These are phyloP conservation scores for Tachuris rubrigastra DNA, from an alignment of 2,113 vertebrate genomes.

Conservation along the genomic window DNA sequence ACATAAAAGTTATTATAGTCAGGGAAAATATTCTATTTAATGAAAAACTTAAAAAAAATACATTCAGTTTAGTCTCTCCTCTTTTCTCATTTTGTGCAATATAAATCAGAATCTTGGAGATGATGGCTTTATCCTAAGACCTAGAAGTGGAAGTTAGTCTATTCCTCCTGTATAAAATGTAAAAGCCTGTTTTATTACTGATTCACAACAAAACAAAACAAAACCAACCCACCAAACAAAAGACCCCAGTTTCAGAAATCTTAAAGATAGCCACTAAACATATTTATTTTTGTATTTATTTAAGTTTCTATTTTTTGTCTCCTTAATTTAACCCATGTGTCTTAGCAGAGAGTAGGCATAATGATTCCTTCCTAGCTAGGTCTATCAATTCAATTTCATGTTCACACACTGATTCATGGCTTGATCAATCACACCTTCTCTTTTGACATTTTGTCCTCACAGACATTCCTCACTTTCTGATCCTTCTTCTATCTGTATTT, in stretches of 20 bases:
- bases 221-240: not conserved
- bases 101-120: not conserved
- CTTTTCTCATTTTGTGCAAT: not conserved
- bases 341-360: not conserved
- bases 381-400: not conserved
- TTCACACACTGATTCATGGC: not conserved
- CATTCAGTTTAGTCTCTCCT: not conserved
- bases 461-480: not conserved
- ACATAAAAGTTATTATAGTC: not conserved
- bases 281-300: not conserved
- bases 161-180: not conserved
- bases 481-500: not conserved
- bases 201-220: not conserved
- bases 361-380: not conserved
- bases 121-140: not conserved
- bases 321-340: not conserved
- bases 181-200: not conserved
- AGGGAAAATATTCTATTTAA: not conserved
- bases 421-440: not conserved
- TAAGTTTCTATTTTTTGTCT: not conserved
- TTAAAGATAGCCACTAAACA: not conserved
- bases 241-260: not conserved
- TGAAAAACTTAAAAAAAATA: not conserved
- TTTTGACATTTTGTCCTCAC: not conserved
- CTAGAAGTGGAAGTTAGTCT: not conserved